Percentiles rank a stretch among this genome's conserved stretches.
Evolutionary conservation across 2,797 vertebrate genomes (phyloP).

Genomic region (Sciurus vulgaris): DNA sequence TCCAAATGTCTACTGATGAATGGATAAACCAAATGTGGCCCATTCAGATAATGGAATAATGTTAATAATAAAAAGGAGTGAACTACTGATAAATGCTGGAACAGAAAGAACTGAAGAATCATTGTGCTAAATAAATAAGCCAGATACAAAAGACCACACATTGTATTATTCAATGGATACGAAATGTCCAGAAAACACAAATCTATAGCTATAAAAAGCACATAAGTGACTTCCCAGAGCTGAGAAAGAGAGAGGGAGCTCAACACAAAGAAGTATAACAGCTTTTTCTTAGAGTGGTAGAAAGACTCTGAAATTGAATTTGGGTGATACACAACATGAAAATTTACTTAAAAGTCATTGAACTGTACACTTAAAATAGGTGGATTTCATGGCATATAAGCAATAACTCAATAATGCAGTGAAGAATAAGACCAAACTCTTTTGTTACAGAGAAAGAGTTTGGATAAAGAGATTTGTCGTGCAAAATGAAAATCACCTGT

Average conservation of each 20-base stretch:
- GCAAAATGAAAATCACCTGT: background rate
- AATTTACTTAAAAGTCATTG: background rate
- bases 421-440: background rate
- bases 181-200: constrained; percentile 1
- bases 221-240: background rate
- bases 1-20: background rate
- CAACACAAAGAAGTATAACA: background rate
- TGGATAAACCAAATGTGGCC: background rate
- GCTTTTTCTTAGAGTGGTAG: background rate
- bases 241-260: accelerated
- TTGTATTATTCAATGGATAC: background rate
- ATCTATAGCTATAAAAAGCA: background rate
- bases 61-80: constrained; percentile 24
- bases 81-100: background rate
- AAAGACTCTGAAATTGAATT: background rate
- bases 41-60: background rate
- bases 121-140: constrained; percentile 16
- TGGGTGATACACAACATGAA: background rate
- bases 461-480: background rate
- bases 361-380: background rate
- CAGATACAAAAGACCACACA: background rate
- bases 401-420: background rate
- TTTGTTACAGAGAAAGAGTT: background rate
- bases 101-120: background rate
- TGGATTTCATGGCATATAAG: background rate